Evolutionary conservation across 2,888 invertebrate species (phyloP), one percentile per base, ranked within the genome.

Genomic region (Ligdia adustata): DNA sequence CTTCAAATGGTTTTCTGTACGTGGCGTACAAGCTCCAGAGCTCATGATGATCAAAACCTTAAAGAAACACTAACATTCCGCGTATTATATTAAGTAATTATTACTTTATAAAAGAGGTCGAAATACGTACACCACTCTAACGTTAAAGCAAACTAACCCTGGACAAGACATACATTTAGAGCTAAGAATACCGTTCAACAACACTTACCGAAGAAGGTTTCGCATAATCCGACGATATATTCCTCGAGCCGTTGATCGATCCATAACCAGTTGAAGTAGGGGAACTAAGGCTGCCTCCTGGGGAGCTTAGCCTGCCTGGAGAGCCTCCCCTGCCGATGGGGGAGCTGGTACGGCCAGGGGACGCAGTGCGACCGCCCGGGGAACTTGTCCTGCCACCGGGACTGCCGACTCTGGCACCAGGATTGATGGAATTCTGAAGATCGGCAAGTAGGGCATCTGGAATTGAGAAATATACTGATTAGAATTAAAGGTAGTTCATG

Each of bases 361-460:
- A 18, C 18, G 18, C 18, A 4, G 18, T 18, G 1, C 18, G 18
- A 18, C 85, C 92, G 9, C 96, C 95, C 0, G 86, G 86, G 0
- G 80, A 91, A 58, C 72, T 73, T 52, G 75, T 79, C 32, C 85
- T 64, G 13, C 75, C 81, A 3, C 76, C 78, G 9, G 88, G 85
- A 53, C 84, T 84, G 55, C 83, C 82, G 3, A 91, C 91, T 2
- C 92, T 73, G 39, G 77, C 91, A 37, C 97, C 95, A 32, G 90
- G 90, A 69, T 90, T 89, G 62, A 98, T 96, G 5, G 98, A 98
- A 72, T 98, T 98, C 88, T 99, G 98, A 48, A 99, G 93, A 80
- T 99, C 99, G 48, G 98, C 98, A 72, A 99, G 92, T 61, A 99
- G 91, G 53, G 98, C 98, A 92, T 99, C 99, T 99, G 92, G 38